A percentile compares a stretch with the other conserved stretches of the same genome.
Evolutionary conservation across 2,888 invertebrate genomes (phyloP).

Genomic region (Gortyna flavago): DNA sequence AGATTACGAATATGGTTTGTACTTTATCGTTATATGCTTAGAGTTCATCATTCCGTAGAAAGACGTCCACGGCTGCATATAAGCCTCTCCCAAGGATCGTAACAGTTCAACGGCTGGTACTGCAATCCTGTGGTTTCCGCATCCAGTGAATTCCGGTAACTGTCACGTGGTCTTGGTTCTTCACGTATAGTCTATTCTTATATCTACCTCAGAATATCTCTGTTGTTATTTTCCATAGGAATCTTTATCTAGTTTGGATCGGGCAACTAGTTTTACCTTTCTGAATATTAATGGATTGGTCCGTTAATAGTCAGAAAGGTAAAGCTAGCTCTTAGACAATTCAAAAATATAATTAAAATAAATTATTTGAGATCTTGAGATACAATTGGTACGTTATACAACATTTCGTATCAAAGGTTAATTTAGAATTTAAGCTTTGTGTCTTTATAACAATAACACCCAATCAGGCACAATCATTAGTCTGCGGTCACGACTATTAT

Average conservation of each 20-base stretch:
- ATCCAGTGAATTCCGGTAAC: too few species aligned
- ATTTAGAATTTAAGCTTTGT: constrained; percentile 24
- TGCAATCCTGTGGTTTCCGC: not conserved
- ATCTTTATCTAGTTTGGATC: not conserved
- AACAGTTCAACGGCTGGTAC: not conserved
- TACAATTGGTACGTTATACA: not conserved
- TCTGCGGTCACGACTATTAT: constrained; percentile 51
- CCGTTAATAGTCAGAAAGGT: not conserved
- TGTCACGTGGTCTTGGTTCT: not conserved
- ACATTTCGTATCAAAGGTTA: constrained; percentile 16
- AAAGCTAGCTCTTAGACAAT: not conserved
- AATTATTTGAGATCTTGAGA: constrained; percentile 2
- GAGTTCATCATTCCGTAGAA: not conserved
- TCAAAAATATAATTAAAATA: not conserved
- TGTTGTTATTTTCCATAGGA: not conserved
- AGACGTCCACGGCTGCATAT: not conserved
- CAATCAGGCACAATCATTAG: constrained; percentile 46
- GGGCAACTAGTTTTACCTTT: not conserved
- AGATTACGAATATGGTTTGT: constrained; percentile 87
- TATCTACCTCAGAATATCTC: not conserved
- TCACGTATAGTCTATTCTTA: not conserved
- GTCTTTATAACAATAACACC: constrained; percentile 46
- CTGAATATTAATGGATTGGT: not conserved
- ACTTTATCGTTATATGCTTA: not conserved
- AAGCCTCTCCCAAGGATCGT: not conserved